Evolutionary conservation across 2,888 invertebrate genomes (phyloP), one percentile per base, ranked within the genome.

Genomic region (Ellobium chinense): DNA sequence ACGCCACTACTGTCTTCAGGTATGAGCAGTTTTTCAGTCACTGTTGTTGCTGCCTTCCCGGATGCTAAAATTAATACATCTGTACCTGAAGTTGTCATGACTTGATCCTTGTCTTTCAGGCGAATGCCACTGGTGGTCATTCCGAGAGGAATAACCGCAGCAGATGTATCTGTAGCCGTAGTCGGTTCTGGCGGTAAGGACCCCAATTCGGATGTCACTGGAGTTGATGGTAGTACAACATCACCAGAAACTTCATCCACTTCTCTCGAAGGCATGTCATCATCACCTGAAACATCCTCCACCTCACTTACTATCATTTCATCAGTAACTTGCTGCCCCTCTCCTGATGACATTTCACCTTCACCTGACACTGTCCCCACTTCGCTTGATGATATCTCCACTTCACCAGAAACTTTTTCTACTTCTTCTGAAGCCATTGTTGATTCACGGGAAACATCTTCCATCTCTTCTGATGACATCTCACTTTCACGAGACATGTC

Each of bases 71-170:
- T n/a, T n/a, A n/a, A n/a, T n/a, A n/a, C n/a, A n/a, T n/a, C n/a
- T n/a, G n/a, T n/a, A n/a, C n/a, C n/a, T n/a, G n/a, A n/a, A n/a
- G n/a, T n/a, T n/a, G n/a, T n/a, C n/a, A n/a, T n/a, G n/a, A n/a
- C n/a, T 7, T 29, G 54, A 56, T 31, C 69, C n/a, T 54, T 36
- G 14, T 76, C 76, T 14, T 66, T 56, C 24, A 76, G 31, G 21
- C 56, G 54, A 12, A 76, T 14, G 18, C 76, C 76, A 76, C 66
- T 76, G 5, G 54, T 76, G 29, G 76, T 76, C 36, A 54, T 54
- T n/a, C 24, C 7, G 5, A 76, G 24, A 24, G 76, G 29, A 27
- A 76, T n/a, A 58, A 58, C 72, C 24, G 72, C 14, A 0, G 60
- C 27, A n/a, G n/a, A n/a, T n/a, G n/a, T n/a, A n/a, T n/a, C n/a